Base-by-base conservation (phyloP, 2,888 invertebrate genomes). In the Nymphalis polychloros region DNA sequence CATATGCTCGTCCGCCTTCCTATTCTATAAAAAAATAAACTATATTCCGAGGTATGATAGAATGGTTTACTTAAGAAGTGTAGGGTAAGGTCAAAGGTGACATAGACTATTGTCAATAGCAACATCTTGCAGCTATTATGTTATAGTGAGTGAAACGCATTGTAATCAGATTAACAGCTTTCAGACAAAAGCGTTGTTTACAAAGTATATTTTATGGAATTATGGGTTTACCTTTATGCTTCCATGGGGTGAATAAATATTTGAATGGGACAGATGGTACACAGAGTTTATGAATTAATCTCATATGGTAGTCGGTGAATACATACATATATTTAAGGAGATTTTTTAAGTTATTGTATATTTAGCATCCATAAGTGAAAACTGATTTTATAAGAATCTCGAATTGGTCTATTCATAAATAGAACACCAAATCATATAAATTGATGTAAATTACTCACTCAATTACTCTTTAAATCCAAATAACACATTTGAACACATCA, bases 151-250 rank as follows among this genome's bases (percentile, higher is more conserved):
- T 53, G 20, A 35, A 63, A 31, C 61, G 79, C 75, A 77, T 81
- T 80, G 78, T 78, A 79, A 84, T 80, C 78, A 79, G 80, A 79
- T 81, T 80, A 76, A 74, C 72, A 75, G 78, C 73, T 77, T 77
- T 76, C 72, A 73, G 67, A 74, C 75, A 73, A 76, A 73, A 73
- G 74, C 76, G 72, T 73, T 74, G 76, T 77, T 78, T 74, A 75
- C 73, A 74, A 70, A 69, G 62, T 67, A 68, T 72, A 65, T 72
- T 75, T 75, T 77, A 76, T 74, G 69, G 75, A 80, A 79, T 79
- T 75, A 77, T 73, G 55, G 48, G 57, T 52, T 67, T 67, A 70
- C 50, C 60, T 57, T 64, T 41, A n/a, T 50, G 57, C 50, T 63
- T 10, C 41, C 46, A 55, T 67, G 67, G 69, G 69, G 64, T 68